Conservation (phyloP, 1,140 invertebrate species). For the Phenacoccus solenopsis region DNA sequence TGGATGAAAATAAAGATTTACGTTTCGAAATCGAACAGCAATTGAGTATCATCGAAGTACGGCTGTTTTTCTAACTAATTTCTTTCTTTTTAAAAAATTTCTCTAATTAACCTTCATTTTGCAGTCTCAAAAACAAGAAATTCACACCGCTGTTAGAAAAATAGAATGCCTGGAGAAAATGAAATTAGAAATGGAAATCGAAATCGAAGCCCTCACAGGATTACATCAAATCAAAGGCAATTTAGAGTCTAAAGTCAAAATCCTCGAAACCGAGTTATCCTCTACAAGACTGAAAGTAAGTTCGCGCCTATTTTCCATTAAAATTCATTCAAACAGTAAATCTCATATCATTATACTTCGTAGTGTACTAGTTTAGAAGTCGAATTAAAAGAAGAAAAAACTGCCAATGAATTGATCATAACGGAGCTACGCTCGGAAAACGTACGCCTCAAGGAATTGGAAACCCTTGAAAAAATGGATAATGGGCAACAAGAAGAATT, state of each 20-base stretch:
- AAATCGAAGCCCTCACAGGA: constrained; percentile 4
- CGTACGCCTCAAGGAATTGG: not conserved
- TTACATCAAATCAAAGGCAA: constrained; percentile 13
- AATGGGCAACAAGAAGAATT: not conserved
- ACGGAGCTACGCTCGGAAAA: not conserved
- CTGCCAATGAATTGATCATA: not conserved
- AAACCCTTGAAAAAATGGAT: not conserved
- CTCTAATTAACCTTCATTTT: not conserved
- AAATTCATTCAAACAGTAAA: not conserved
- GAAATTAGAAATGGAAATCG: constrained; percentile 9
- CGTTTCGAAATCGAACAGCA: not conserved
- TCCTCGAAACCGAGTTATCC: not conserved
- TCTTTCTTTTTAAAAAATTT: not conserved
- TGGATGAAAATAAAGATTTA: constrained; percentile 14
- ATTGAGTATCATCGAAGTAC: not conserved
- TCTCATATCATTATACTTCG: not conserved
- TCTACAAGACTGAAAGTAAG: constrained; percentile 3
- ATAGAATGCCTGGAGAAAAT: constrained; percentile 3
- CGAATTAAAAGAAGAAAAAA: constrained; percentile 1
- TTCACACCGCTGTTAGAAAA: not conserved
- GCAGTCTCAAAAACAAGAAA: constrained; percentile 7
- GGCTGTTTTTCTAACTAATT: not conserved
- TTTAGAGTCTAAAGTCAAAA: not conserved
- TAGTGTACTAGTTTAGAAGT: not conserved
- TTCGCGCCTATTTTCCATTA: not conserved